phyloP scores from a whole-genome alignment of 2,888 invertebrate genomes.

The Campopleginae sp. region DNA sequence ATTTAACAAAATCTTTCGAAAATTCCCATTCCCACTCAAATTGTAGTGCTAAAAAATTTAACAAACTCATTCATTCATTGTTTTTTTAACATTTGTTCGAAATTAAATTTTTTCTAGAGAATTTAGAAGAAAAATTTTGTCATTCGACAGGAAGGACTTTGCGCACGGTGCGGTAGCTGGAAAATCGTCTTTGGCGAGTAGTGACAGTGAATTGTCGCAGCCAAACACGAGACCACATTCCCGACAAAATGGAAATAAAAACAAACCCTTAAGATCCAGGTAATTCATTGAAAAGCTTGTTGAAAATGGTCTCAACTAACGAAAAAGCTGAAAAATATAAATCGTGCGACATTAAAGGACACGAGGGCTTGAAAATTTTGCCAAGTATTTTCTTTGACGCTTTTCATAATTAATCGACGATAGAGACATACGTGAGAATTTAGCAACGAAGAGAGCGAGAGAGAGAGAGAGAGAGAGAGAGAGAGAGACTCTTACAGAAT shows the following conservation, averaged over 20 bases:
- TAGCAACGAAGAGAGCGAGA: slow-evolving; percentile 26
- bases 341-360: neutral
- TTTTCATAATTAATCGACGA: neutral
- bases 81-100: slow-evolving; percentile 35
- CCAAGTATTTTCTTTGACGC: neutral
- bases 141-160: slow-evolving; percentile 85
- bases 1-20: too few relatives aligned
- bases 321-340: neutral
- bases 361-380: neutral
- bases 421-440: slow-evolving; percentile 22
- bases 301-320: neutral
- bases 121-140: slow-evolving; percentile 53
- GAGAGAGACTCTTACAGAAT: slow-evolving; percentile 56
- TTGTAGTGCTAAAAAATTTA: neutral
- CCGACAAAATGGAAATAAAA: slow-evolving; percentile 76
- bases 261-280: slow-evolving; percentile 78
- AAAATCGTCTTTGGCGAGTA: slow-evolving; percentile 85
- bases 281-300: slow-evolving; percentile 61
- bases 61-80: neutral
- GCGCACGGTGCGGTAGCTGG: slow-evolving; percentile 87
- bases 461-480: too few relatives aligned
- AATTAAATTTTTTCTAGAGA: slow-evolving; percentile 35
- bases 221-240: slow-evolving; percentile 83
- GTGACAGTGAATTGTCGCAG: slow-evolving; percentile 86
- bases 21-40: neutral